Evolutionary conservation across 2,797 vertebrate species (phyloP), one percentile per base, ranked within the genome.

Genomic region (Phylloscopus collybita): DNA sequence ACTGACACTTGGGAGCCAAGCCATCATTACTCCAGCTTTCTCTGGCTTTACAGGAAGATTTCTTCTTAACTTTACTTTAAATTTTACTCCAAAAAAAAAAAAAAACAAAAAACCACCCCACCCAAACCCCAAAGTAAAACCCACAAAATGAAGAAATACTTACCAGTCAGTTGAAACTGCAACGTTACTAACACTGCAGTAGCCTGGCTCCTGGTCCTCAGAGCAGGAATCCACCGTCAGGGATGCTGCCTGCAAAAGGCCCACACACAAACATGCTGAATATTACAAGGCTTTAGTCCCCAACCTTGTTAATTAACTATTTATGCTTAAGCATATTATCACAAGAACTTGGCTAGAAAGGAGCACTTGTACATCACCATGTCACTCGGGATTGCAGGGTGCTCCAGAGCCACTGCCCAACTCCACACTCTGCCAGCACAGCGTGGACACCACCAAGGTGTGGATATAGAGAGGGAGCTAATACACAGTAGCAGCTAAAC

Each of bases 141-240:
- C 14, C 45, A 7, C 4, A 54, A 76, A 90, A 62, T 5, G 23
- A 86, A 91, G 44, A 25, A 51, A 59, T 78, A 72, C 97, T 98
- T 97, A 99, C 99, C 99, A 99, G 97, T 99, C 99, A 2, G 98
- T 98, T 59, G 99, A 99, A 56, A 99, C 98, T 5, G 99, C 99
- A 94, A 99, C 98, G 14, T 98, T 99, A 97, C 99, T 99, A 90
- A 99, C 98, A 17, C 99, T 98, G 86, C 99, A 99, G 94, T 99
- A 99, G 38, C 99, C 99, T 17, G 98, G 98, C 73, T 99, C 99
- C 95, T 99, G 99, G 93, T 99, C 98, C 42, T 99, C 99, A 4
- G 99, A 98, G 90, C 99, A 99, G 54, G 99, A 98, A 96, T 99
- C 99, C 74, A 99, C 99, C 0, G 99, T 99, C 94, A 99, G 97